Percentiles rank a stretch among this genome's conserved stretches.
Conservation (phyloP, 2,797 vertebrate species). For the Melanotaenia trifasciata region DNA sequence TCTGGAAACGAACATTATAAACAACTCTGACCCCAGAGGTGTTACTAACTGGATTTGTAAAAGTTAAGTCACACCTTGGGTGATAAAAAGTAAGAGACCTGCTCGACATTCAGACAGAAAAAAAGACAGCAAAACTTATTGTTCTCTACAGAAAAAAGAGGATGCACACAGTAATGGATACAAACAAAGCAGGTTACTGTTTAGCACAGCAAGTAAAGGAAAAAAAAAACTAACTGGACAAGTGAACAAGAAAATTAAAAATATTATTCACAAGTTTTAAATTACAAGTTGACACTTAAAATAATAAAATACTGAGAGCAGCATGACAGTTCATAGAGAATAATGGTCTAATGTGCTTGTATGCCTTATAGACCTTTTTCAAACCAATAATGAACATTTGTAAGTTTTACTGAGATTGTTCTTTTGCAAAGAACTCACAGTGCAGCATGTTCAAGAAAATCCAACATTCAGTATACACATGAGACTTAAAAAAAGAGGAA, state of each 20-base stretch:
- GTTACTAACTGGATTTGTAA: too few species aligned
- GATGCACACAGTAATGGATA: too few species aligned
- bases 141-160: neutral
- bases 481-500: slow-evolving; percentile 8
- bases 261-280: neutral
- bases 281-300: neutral
- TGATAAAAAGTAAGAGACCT: neutral
- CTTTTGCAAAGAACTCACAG: too few species aligned
- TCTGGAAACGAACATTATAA: too few species aligned
- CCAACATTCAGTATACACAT: neutral
- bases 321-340: neutral
- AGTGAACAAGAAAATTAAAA: neutral
- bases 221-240: neutral
- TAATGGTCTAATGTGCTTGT: too few species aligned
- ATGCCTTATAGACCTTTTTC: too few species aligned
- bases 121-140: neutral
- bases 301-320: neutral
- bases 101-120: neutral
- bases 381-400: too few species aligned
- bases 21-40: too few species aligned
- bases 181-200: too few species aligned
- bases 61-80: too few species aligned
- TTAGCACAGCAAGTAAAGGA: too few species aligned
- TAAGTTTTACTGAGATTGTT: too few species aligned
- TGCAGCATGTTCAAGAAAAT: neutral